Evolutionary conservation across 2,888 invertebrate species (phyloP), one percentile per base, ranked within the genome.

Genomic region (Nomada goodeniana): DNA sequence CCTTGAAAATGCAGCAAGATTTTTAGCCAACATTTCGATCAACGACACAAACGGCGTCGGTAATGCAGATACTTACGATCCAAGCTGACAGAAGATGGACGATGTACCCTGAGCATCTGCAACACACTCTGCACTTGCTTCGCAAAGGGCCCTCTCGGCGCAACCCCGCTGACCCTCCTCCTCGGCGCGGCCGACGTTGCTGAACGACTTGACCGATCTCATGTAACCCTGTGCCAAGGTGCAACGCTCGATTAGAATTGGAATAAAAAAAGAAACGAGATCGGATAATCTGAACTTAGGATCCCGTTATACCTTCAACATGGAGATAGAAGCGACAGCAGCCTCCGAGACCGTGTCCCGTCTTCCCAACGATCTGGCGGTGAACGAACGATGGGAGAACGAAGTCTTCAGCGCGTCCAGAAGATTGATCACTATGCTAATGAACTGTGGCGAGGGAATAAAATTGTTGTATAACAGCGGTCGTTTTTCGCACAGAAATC

Each of bases 261-360:
- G 13, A 5, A 13, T 44, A 5, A 13, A 13, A 67, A 23, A 1
- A 20, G 2, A 23, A 9, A 15, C 13, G 9, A 2, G 10, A 10
- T 15, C 0, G 10, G 18, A 2, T 15, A 23, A 10, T 11, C 2
- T 9, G 2, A 18, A 18, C 15, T 18, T 26, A 0, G 11, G 13
- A n/a, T 0, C n/a, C 18, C n/a, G 0, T 4, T 26, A 1, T 80
- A 95, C 95, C 94, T 98, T 98, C 90, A 98, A 95, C 96, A 98
- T 97, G 78, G 97, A 96, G 88, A 98, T 97, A 70, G 98, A 96
- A 65, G 98, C 98, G 23, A 98, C 96, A 13, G 97, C 96, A 20
- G 98, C 98, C 92, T 98, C 98, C 89, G 98, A 98, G 86, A 98
- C 95, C n/a, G 97, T 96, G 94, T 98, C 98, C 91, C 97, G 97